These are phyloP conservation scores for Mnemiopsis leidyi DNA, from an alignment of 37 sponge, comb jelly and placozoan species.

Conservation along the genomic window DNA sequence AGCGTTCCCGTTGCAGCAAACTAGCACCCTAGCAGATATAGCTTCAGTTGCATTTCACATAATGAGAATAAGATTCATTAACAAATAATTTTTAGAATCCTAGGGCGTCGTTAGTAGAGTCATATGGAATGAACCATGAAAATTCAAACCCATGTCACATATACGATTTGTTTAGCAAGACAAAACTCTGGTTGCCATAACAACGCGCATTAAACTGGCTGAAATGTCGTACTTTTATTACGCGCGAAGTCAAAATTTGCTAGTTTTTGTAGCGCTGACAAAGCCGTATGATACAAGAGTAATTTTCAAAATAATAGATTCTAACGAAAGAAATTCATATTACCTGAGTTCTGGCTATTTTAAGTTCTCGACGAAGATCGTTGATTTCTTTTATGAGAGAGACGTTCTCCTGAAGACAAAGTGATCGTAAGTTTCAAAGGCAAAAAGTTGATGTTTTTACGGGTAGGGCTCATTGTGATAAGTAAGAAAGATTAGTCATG, in stretches of 20 bases:
- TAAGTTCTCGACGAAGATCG: slow-evolving; percentile 88
- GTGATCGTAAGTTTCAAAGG: background rate
- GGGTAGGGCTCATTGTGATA: too few relatives aligned
- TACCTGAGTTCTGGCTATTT: slow-evolving; percentile 76
- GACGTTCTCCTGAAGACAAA: slow-evolving; percentile 85
- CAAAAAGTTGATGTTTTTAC: too few relatives aligned
- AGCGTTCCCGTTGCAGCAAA: too few relatives aligned
- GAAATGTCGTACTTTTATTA: background rate
- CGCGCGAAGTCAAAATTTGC: background rate
- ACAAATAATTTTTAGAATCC: too few relatives aligned
- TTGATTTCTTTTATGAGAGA: slow-evolving; percentile 93
- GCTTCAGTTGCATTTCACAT: too few relatives aligned
- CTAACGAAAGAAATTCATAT: slow-evolving; percentile 45
- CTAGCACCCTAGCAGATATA: too few relatives aligned
- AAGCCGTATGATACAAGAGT: too few relatives aligned
- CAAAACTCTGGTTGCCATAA: background rate
- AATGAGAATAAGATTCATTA: too few relatives aligned
- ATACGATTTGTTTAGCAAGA: background rate
- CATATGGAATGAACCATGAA: too few relatives aligned
- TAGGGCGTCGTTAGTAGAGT: too few relatives aligned
- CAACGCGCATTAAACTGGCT: background rate
- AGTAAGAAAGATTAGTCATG: too few relatives aligned
- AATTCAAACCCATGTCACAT: background rate
- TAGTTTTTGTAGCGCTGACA: background rate
- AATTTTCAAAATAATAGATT: too few relatives aligned